These are phyloP conservation scores for Alces alces DNA, from an alignment of 2,113 vertebrate species.

Conservation along the genomic window DNA sequence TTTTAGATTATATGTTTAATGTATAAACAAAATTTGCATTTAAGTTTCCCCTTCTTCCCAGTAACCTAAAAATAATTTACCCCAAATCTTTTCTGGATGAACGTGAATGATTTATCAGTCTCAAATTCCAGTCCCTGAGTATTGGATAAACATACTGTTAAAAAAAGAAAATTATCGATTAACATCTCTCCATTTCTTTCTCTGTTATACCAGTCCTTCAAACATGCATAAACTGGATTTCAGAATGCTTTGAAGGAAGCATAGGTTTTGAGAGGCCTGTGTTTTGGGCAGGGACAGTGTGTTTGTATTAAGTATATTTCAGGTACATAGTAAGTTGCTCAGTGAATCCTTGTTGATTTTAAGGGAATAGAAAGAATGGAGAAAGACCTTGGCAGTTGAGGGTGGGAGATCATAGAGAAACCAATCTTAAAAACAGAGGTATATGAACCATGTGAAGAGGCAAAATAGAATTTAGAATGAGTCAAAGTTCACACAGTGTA, in stretches of 20 bases:
- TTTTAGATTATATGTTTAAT: not conserved
- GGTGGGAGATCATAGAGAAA: not conserved
- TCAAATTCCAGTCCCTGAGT: not conserved
- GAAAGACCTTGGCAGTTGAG: not conserved
- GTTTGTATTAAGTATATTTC: not conserved
- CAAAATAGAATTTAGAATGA: not conserved
- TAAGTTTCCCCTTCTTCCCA: not conserved
- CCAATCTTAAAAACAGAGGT: not conserved
- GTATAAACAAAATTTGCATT: not conserved
- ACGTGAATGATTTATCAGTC: not conserved
- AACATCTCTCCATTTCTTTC: not conserved
- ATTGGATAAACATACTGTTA: not conserved
- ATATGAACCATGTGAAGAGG: not conserved
- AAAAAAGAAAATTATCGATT: not conserved
- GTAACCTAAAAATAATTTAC: not conserved
- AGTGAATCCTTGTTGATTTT: not conserved
- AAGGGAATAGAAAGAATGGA: not conserved
- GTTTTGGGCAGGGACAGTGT: not conserved
- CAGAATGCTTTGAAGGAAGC: not conserved
- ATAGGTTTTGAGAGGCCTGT: not conserved
- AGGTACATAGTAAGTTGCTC: not conserved
- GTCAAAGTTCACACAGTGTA: not conserved
- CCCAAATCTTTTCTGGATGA: not conserved
- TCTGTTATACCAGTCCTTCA: not conserved
- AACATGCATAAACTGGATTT: not conserved